phyloP scores from a whole-genome alignment of 2,113 vertebrate species.

The Actenoides hombroni region DNA sequence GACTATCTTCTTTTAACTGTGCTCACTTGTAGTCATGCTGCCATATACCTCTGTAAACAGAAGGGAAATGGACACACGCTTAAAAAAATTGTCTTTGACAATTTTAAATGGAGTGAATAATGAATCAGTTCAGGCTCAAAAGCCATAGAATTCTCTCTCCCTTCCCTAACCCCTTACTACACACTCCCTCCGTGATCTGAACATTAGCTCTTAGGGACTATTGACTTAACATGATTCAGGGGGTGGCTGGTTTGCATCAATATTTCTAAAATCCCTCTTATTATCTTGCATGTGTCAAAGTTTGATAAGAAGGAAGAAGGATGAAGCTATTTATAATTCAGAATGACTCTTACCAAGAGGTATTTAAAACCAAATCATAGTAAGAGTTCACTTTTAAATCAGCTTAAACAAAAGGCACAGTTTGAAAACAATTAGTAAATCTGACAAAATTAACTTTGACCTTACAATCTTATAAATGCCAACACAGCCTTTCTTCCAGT shows the following conservation, averaged over 20 bases:
- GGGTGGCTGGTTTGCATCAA: slow-evolving; percentile 66
- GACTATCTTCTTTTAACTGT: slow-evolving; percentile 62
- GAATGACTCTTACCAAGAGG: slow-evolving; percentile 45
- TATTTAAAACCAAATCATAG: slow-evolving; percentile 57
- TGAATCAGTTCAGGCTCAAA: slow-evolving; percentile 48
- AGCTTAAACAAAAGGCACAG: slow-evolving; percentile 26
- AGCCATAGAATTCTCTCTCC: neutral
- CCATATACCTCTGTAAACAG: slow-evolving; percentile 45
- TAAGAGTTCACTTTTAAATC: slow-evolving; percentile 60
- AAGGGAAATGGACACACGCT: neutral
- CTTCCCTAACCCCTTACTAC: neutral
- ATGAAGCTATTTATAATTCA: slow-evolving; percentile 69
- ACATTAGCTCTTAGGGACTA: slow-evolving; percentile 35
- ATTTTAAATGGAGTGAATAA: slow-evolving; percentile 51
- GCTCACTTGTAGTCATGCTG: slow-evolving; percentile 16
- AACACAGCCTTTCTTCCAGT: slow-evolving; percentile 13
- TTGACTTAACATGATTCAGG: slow-evolving; percentile 58
- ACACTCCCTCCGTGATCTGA: neutral
- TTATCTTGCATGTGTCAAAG: slow-evolving; percentile 68
- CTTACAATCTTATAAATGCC: slow-evolving; percentile 28
- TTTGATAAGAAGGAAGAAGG: slow-evolving; percentile 69
- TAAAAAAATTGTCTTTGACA: slow-evolving; percentile 48
- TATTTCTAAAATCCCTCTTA: slow-evolving; percentile 68
- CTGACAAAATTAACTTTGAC: slow-evolving; percentile 44
- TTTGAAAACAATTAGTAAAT: slow-evolving; percentile 60